Percentiles rank a stretch among this genome's conserved stretches.
Evolutionary conservation across 2,113 vertebrate species (phyloP).

Genomic region (Hipposideros armiger): DNA sequence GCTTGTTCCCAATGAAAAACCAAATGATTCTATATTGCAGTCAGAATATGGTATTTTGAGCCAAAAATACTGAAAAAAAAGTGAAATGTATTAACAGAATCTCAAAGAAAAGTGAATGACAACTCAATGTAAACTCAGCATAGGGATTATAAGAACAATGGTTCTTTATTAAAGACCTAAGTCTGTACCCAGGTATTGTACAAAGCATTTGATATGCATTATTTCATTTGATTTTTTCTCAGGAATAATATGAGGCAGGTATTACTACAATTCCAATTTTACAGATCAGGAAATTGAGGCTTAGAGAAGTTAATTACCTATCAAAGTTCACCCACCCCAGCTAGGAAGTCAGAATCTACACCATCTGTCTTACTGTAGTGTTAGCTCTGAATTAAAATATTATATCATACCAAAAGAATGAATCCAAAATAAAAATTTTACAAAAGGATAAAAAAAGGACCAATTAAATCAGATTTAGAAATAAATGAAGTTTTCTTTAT

Average conservation of each 20-base stretch:
- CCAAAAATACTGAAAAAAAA: neutral
- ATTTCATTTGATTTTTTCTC: conserved; percentile 54
- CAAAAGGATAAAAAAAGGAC: conserved; percentile 66
- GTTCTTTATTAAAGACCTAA: conserved; percentile 35
- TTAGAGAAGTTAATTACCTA: conserved; percentile 63
- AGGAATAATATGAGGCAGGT: conserved; percentile 6
- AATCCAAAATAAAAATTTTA: conserved; percentile 67
- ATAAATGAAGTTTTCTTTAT: neutral
- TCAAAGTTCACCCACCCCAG: conserved; percentile 38
- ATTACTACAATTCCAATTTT: conserved; percentile 62
- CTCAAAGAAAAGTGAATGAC: conserved; percentile 16
- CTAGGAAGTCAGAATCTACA: conserved; percentile 32
- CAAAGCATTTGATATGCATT: neutral
- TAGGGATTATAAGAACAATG: neutral
- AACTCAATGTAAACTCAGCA: conserved; percentile 17
- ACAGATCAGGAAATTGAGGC: conserved; percentile 67
- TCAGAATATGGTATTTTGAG: conserved; percentile 11
- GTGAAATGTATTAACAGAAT: neutral
- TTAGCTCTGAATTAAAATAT: conserved; percentile 46
- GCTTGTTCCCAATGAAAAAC: conserved; percentile 18
- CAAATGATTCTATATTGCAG: neutral
- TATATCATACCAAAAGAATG: neutral
- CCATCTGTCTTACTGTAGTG: conserved; percentile 37
- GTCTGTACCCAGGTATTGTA: neutral
- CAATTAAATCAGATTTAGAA: conserved; percentile 59